phyloP scores from a whole-genome alignment of 2,113 vertebrate genomes.

The Lepus timidus region DNA sequence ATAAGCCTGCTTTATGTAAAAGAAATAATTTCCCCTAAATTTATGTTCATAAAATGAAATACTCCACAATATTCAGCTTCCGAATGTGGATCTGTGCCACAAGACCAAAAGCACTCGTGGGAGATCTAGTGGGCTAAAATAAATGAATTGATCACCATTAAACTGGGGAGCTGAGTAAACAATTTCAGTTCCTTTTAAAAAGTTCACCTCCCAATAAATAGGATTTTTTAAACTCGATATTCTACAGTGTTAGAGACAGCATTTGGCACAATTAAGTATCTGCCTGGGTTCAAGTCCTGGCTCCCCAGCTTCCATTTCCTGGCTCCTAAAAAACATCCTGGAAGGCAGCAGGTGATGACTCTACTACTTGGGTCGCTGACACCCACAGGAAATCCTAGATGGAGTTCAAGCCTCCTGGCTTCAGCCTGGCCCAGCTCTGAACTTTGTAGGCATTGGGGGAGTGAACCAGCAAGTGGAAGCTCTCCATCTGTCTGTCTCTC shows the following conservation, averaged over 20 bases:
- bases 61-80: neutral
- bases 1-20: constrained; percentile 37
- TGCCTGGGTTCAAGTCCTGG: too few species aligned
- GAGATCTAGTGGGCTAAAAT: constrained; percentile 12
- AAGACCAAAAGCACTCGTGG: neutral
- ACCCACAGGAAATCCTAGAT: too few species aligned
- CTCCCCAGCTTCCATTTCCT: too few species aligned
- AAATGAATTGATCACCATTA: constrained; percentile 23
- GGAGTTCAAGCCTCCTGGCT: too few species aligned
- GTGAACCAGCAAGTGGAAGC: too few species aligned
- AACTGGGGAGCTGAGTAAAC: neutral
- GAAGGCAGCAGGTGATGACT: too few species aligned
- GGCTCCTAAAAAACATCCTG: too few species aligned
- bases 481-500: too few species aligned
- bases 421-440: too few species aligned
- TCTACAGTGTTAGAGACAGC: neutral
- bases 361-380: too few species aligned
- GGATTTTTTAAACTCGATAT: constrained; percentile 26
- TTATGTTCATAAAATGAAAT: constrained; percentile 52
- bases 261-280: too few species aligned
- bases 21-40: constrained; percentile 7
- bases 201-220: neutral
- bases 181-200: constrained; percentile 36
- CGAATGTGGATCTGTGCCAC: constrained; percentile 22
- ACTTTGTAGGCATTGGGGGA: too few species aligned